These are phyloP conservation scores for Hirtodrosophila cameraria DNA, from an alignment of 2,888 invertebrate genomes.

Conservation along the genomic window DNA sequence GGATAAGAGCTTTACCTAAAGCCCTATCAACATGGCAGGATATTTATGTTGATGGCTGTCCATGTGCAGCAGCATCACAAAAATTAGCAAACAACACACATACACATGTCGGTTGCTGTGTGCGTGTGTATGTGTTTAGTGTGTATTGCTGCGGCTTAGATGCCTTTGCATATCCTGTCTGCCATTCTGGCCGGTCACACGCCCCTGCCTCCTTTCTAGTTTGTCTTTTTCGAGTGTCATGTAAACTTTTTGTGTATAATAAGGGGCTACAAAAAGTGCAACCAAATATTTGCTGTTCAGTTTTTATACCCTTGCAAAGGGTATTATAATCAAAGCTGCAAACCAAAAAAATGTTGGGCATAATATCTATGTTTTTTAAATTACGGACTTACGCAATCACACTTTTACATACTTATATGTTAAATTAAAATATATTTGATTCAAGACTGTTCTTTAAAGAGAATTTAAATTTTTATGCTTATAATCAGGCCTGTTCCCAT, in stretches of 20 bases:
- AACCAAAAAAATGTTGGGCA: no score
- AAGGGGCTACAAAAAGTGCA: constrained; percentile 27
- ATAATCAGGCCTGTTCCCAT: no score
- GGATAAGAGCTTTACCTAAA: constrained; percentile 10
- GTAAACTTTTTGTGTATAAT: constrained; percentile 17
- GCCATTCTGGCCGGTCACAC: constrained; percentile 1
- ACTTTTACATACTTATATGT: no score
- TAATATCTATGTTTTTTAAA: no score
- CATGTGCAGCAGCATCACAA: constrained; percentile 19
- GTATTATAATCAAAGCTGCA: no score
- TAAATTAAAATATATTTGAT: no score
- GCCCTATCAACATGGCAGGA: constrained; percentile 19
- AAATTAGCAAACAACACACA: constrained; percentile 55
- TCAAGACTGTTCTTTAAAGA: no score
- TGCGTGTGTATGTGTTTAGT: constrained; percentile 17
- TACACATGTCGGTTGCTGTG: background rate
- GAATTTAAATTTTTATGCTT: no score
- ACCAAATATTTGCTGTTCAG: background rate
- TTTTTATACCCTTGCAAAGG: no score
- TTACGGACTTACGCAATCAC: no score
- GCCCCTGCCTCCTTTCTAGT: background rate
- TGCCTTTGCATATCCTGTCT: constrained; percentile 7
- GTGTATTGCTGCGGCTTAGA: constrained; percentile 41
- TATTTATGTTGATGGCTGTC: constrained; percentile 26
- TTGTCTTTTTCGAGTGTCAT: constrained; percentile 11